Conservation (phyloP, 1,140 invertebrate species). For the Pinna nobilis region DNA sequence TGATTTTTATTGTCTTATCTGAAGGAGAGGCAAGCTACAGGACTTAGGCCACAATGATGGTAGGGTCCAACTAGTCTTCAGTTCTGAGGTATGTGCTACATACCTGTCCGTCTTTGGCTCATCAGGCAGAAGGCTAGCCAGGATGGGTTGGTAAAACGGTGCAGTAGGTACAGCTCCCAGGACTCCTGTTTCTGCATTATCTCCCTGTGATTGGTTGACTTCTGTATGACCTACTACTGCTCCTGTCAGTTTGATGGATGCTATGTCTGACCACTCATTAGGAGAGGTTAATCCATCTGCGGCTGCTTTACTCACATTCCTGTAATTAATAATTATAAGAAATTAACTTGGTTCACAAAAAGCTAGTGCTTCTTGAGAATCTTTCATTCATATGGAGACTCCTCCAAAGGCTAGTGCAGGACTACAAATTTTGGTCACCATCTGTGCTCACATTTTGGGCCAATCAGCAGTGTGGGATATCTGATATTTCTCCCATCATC, state of each 20-base stretch:
- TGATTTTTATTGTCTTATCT: too few species aligned
- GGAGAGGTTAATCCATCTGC: background rate
- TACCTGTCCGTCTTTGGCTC: too few species aligned
- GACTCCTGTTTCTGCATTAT: background rate
- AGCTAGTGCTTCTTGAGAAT: background rate
- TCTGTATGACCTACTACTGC: background rate
- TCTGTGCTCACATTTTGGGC: too few species aligned
- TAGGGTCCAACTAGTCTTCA: too few species aligned
- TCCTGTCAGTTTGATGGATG: constrained; percentile 2
- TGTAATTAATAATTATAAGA: background rate
- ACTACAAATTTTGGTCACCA: too few species aligned
- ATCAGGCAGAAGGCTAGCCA: constrained; percentile 3
- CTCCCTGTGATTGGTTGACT: background rate
- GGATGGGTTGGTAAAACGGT: constrained; percentile 17
- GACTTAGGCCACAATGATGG: too few species aligned
- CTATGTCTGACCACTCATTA: constrained; percentile 9
- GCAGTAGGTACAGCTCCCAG: background rate
- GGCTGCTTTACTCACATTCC: background rate
- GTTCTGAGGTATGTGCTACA: too few species aligned
- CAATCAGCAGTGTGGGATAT: too few species aligned
- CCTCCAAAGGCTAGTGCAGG: too few species aligned
- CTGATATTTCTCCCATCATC: too few species aligned
- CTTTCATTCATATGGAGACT: too few species aligned
- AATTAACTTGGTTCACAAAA: background rate
- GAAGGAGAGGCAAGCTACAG: too few species aligned